These are phyloP conservation scores for Noctuana brunneofusca DNA, from an alignment of 2,888 invertebrate species.

Conservation along the genomic window DNA sequence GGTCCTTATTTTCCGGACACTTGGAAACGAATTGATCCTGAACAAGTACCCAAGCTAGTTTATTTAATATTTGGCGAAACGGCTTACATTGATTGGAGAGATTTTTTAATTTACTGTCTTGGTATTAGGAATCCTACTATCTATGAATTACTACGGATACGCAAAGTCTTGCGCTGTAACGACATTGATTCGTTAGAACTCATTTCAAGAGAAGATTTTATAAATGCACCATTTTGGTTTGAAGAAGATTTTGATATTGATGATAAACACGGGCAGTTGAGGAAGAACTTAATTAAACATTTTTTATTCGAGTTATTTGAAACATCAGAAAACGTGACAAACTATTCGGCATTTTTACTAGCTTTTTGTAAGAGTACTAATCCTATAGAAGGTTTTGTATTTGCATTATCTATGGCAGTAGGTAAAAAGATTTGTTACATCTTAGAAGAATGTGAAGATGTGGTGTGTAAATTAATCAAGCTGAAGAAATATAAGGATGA, in stretches of 20 bases:
- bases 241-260: slow-evolving; percentile 59
- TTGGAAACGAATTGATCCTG: slow-evolving; percentile 71
- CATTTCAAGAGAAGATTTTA: slow-evolving; percentile 60
- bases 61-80: slow-evolving; percentile 78
- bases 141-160: slow-evolving; percentile 76
- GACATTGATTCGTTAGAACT: slow-evolving; percentile 71
- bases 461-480: slow-evolving; percentile 67
- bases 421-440: slow-evolving; percentile 80
- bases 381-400: slow-evolving; percentile 80
- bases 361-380: slow-evolving; percentile 84
- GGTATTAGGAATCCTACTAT: slow-evolving; percentile 80
- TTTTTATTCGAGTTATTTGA: slow-evolving; percentile 83
- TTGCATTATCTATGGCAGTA: slow-evolving; percentile 81
- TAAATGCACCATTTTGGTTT: slow-evolving; percentile 65
- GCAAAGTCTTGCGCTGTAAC: slow-evolving; percentile 70
- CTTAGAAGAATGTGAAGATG: slow-evolving; percentile 72
- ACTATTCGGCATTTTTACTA: slow-evolving; percentile 85
- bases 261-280: slow-evolving; percentile 51
- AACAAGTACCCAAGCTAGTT: slow-evolving; percentile 70
- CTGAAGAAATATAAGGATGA: slow-evolving; percentile 66
- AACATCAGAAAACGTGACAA: slow-evolving; percentile 70
- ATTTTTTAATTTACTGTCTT: slow-evolving; percentile 84
- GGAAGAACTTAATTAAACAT: slow-evolving; percentile 73
- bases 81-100: slow-evolving; percentile 85
- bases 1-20: slow-evolving; percentile 59